phyloP scores from a whole-genome alignment of 2,888 invertebrate genomes.

The Tiphia femorata region DNA sequence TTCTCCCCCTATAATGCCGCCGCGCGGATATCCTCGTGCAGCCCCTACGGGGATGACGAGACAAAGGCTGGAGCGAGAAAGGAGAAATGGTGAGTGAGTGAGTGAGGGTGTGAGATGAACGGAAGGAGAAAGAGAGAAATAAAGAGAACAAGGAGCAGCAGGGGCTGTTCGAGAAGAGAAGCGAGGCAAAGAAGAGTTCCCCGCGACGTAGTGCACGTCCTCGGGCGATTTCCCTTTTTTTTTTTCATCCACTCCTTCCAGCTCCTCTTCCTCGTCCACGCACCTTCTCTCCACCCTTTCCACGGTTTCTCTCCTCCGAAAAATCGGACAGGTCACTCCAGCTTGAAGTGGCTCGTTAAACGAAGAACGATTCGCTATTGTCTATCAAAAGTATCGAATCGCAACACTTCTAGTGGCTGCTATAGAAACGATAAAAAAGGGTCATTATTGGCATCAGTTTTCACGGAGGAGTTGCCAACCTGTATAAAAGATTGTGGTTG shows the following conservation, averaged over 20 bases:
- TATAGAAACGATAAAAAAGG: too few relatives aligned
- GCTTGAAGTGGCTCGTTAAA: background rate
- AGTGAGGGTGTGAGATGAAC: slow-evolving; percentile 15
- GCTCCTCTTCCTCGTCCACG: too few relatives aligned
- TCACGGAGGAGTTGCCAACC: too few relatives aligned
- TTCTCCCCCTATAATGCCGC: slow-evolving; percentile 30
- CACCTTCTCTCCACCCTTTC: too few relatives aligned
- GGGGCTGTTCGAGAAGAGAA: background rate
- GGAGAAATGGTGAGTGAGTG: slow-evolving; percentile 12
- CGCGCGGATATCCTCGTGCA: slow-evolving; percentile 33
- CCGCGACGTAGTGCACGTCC: too few relatives aligned
- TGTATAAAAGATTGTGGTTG: too few relatives aligned
- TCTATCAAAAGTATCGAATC: background rate
- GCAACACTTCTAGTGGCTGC: background rate
- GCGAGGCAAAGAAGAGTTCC: too few relatives aligned
- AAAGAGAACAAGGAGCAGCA: background rate
- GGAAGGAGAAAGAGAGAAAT: background rate
- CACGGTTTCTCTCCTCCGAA: background rate
- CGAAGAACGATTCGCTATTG: background rate
- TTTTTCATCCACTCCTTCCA: too few relatives aligned
- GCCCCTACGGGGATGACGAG: slow-evolving; percentile 26
- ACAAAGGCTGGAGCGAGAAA: too few relatives aligned
- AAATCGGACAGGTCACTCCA: background rate
- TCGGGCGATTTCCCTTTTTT: background rate
- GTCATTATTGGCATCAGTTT: too few relatives aligned